Base-by-base conservation (phyloP, 1,140 invertebrate species). In the Drosophila orena region DNA sequence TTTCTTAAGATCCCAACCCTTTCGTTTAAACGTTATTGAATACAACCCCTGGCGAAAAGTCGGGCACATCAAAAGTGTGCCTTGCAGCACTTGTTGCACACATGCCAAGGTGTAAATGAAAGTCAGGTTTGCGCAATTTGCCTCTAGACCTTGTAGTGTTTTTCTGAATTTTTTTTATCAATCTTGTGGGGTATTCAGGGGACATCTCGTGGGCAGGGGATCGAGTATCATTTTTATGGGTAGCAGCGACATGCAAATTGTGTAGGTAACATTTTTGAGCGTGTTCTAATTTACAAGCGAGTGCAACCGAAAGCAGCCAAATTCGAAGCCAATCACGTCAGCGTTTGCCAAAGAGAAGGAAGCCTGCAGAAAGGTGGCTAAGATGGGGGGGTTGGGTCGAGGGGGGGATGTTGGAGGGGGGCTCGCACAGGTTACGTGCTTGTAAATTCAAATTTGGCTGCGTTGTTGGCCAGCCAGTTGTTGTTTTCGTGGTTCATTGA, bases 211-310 rank as follows among this genome's bases (percentile, higher is more conserved):
- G n/a, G 57, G 17, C 4, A 37, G 20, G 14, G 47, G 47, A 17
- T 20, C 38, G 35, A 24, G 27, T 46, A 66, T 57, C 52, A 74
- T 75, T 75, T 75, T 75, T 75, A 75, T 75, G 72, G 72, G 72
- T 49, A 53, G 47, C 53, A 58, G 60, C 72, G 72, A 76, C 72
- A 76, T 76, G 72, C 72, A 75, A 75, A 75, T 75, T 75, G 50
- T 74, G 71, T 62, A 73, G 58, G 71, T 47, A 74, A 74, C 71
- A 64, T 75, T 75, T 74, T 75, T 53, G 58, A 74, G 59, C 84
- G 76, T 86, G 83, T 88, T 86, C 83, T 86, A 88, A 86, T 86
- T 86, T 86, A 86, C 84, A 81, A 81, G 84, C 78, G 69, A 81
- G 80, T 60, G 70, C 49, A 77, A 62, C 79, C 34, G 70, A 86